A percentile compares a stretch with the other conserved stretches of the same genome.
Conservation (phyloP, 2,113 vertebrate species). For the Hyperopisus bebe region DNA sequence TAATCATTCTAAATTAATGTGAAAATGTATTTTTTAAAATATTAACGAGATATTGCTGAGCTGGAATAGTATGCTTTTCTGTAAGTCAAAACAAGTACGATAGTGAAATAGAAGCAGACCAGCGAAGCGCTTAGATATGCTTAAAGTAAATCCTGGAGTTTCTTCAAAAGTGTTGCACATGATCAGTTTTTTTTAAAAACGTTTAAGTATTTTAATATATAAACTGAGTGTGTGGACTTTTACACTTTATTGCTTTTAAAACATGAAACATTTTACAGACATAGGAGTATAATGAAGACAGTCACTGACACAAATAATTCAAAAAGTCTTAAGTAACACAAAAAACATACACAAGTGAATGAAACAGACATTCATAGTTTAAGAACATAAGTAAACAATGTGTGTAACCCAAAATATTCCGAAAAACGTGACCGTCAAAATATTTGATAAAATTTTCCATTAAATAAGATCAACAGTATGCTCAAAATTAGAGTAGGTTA, state of each 20-base stretch:
- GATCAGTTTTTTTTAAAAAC: background rate
- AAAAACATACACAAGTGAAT: constrained; percentile 43
- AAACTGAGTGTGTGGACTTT: constrained; percentile 41
- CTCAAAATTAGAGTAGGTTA: constrained; percentile 48
- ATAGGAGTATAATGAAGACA: constrained; percentile 62
- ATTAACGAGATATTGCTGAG: background rate
- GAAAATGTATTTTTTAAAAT: background rate
- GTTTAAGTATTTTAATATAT: background rate
- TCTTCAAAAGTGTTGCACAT: background rate
- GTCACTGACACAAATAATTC: constrained; percentile 50
- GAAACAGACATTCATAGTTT: constrained; percentile 49
- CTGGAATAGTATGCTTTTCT: background rate
- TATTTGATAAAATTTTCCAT: background rate
- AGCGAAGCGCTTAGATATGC: background rate
- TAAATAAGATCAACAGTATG: constrained; percentile 32
- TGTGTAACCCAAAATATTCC: constrained; percentile 40
- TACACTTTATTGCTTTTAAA: constrained; percentile 70
- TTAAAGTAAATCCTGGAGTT: background rate
- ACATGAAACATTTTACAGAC: constrained; percentile 65
- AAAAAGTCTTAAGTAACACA: constrained; percentile 32
- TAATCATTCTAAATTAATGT: background rate
- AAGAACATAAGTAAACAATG: constrained; percentile 50
- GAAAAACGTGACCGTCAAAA: constrained; percentile 40
- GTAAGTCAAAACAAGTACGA: background rate
- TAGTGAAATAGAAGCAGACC: background rate